Evolutionary conservation across 2,113 vertebrate genomes (phyloP), one percentile per base, ranked within the genome.

Genomic region (Tamias sibiricus): DNA sequence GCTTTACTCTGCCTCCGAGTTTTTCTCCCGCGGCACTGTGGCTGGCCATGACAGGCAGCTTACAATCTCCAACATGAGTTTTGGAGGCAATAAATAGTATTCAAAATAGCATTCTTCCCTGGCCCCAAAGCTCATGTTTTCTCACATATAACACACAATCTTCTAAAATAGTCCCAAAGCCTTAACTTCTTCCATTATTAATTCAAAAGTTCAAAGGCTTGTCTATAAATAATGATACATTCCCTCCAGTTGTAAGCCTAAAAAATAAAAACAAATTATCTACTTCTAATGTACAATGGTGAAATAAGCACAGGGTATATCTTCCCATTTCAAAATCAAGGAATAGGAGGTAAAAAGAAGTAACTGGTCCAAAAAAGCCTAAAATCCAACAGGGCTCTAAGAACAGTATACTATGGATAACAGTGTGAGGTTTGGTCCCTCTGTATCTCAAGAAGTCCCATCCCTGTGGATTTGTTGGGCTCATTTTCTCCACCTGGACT

Each of bases 1-100:
- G n/a, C n/a, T n/a, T n/a, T n/a, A n/a, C n/a, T n/a, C n/a, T n/a
- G n/a, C n/a, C n/a, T n/a, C n/a, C n/a, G n/a, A n/a, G n/a, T n/a
- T n/a, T n/a, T n/a, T n/a, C n/a, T n/a, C n/a, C n/a, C n/a, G n/a
- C n/a, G n/a, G n/a, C n/a, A n/a, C n/a, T n/a, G n/a, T n/a, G n/a
- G n/a, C n/a, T n/a, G n/a, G n/a, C n/a, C n/a, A n/a, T n/a, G n/a
- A n/a, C n/a, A n/a, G n/a, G n/a, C n/a, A n/a, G n/a, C n/a, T n/a
- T n/a, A n/a, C n/a, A n/a, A n/a, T n/a, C 30, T 59, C 52, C 22
- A 42, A 20, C 4, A 47, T n/a, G 8, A 72, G 6, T 37, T 72
- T 57, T 11, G 2, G 16, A 62, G 30, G 7, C 1, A 4, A n/a
- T 4, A 71, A 30, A 28, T 3, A 59, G 2, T 3, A 11, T 37